Evolutionary conservation across 2,888 invertebrate species (phyloP), one percentile per base, ranked within the genome.

Genomic region (Scaptomyza parva): DNA sequence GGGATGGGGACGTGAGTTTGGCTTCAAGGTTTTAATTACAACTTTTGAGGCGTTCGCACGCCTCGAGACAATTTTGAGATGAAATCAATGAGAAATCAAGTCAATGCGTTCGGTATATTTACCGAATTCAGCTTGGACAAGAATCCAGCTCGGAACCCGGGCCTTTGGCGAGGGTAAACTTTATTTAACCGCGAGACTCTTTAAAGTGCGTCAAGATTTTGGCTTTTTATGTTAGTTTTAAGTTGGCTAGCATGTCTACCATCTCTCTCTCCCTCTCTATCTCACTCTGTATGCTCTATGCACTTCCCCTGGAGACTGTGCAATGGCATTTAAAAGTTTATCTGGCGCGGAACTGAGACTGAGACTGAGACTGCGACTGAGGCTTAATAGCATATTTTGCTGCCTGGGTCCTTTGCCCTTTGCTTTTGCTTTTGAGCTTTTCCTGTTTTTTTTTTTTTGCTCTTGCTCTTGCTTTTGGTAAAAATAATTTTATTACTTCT

Each of bases 401-500:
- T 26, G 55, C 76, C 43, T 48, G 44, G 26, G 48, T 28, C 20
- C 44, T 72, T 79, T 64, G 45, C 69, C 51, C 65, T 59, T 55
- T 47, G 72, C 76, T 75, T 71, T 75, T 72, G 67, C 68, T 72
- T 75, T 85, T 77, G 59, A n/a, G n/a, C n/a, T n/a, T n/a, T n/a
- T n/a, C n/a, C n/a, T n/a, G n/a, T n/a, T n/a, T n/a, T n/a, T n/a
- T n/a, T n/a, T n/a, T n/a, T n/a, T 72, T 79, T 64, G 45, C 69
- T 48, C 65, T 59, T 55, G 72, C 76, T 75, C 70, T 75, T 72
- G 67, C 68, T 72, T 75, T 85, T 77, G 59, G 65, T 74, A 72
- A 82, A 78, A 73, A 74, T 85, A 67, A 88, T 89, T 89, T 89
- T 89, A 87, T 89, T 85, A 85, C 76, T 78, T 75, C 87, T 85